Evolutionary conservation across 2,888 invertebrate genomes (phyloP), one percentile per base, ranked within the genome.

Genomic region (Cephus rjabovi): DNA sequence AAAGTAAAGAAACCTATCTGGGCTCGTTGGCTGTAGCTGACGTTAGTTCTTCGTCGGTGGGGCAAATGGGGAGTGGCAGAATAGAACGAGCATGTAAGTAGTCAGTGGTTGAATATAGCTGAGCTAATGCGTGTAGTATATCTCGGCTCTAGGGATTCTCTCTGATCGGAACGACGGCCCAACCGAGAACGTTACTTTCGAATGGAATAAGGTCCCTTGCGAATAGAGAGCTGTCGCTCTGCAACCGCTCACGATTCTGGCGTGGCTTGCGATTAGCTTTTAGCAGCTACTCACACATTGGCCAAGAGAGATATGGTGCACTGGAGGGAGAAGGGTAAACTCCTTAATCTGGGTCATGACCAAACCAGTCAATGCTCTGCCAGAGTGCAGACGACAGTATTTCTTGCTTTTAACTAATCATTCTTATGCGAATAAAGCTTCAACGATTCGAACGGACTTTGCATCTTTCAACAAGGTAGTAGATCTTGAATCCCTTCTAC

Each of bases 291-390:
- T 56, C 56, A 23, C 56, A 56, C 56, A 23, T 56, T 56, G 56
- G 23, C 56, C 23, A 56, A 23, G 56, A 56, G 56, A 56, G 56
- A 56, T 56, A 56, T 1, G 56, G 56, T 40, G 40, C 23, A 23
- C 56, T n/a, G 69, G 33, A 71, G 73, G 76, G 82, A 78, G 83
- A 83, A 81, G 82, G 79, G 83, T 82, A 82, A 82, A 80, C 82
- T 78, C 82, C 78, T 78, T 79, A 78, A 83, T 82, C 80, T 83
- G 79, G 83, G 83, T 83, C 83, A 83, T 81, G 83, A 82, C 80
- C 82, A 82, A 81, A 81, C 80, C 81, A 83, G 83, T 83, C 83
- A 82, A 83, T 80, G 82, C 82, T 83, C 56, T 56, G 81, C 80
- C 81, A 69, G 74, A 74, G 74, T 9, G 74, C 12, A 34, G n/a